A percentile compares a stretch with the other conserved stretches of the same genome.
Conservation (phyloP, 1,140 invertebrate species). For the Daktulosphaira vitifoliae region DNA sequence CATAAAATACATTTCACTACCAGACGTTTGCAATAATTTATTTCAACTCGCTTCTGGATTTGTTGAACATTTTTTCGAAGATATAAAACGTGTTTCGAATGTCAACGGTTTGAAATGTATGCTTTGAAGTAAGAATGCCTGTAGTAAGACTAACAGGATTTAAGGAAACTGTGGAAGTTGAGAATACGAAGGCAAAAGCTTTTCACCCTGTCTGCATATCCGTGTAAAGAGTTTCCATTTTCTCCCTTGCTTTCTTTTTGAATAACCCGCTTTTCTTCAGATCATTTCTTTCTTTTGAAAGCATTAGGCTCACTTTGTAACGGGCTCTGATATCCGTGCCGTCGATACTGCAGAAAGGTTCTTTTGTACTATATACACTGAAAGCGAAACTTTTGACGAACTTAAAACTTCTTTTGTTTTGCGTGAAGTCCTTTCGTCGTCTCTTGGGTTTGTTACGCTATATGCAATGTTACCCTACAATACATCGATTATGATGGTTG, state of each 20-base stretch:
- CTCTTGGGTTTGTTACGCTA: too few relatives aligned
- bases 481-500: too few relatives aligned
- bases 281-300: constrained; percentile 11
- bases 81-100: constrained; percentile 21
- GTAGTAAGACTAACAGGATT: too few relatives aligned
- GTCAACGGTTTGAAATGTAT: too few relatives aligned
- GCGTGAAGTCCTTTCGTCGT: too few relatives aligned
- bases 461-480: too few relatives aligned
- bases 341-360: constrained; percentile 20
- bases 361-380: constrained; percentile 11
- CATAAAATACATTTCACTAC: background rate
- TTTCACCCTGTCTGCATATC: constrained; percentile 26
- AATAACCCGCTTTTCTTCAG: too few relatives aligned
- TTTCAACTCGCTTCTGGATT: constrained; percentile 12
- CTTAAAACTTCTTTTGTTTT: constrained; percentile 29
- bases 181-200: constrained; percentile 3
- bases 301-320: constrained; percentile 31
- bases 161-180: too few relatives aligned
- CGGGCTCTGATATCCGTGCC: constrained; percentile 11
- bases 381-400: constrained; percentile 18
- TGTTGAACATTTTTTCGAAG: constrained; percentile 1
- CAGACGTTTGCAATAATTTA: too few relatives aligned
- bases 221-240: constrained; percentile 30
- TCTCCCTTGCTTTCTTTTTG: constrained; percentile 1
- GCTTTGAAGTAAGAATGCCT: too few relatives aligned